Percentiles rank a stretch among this genome's conserved stretches.
Conservation (phyloP, 2,797 vertebrate genomes). For the Tenualosa ilisha region DNA sequence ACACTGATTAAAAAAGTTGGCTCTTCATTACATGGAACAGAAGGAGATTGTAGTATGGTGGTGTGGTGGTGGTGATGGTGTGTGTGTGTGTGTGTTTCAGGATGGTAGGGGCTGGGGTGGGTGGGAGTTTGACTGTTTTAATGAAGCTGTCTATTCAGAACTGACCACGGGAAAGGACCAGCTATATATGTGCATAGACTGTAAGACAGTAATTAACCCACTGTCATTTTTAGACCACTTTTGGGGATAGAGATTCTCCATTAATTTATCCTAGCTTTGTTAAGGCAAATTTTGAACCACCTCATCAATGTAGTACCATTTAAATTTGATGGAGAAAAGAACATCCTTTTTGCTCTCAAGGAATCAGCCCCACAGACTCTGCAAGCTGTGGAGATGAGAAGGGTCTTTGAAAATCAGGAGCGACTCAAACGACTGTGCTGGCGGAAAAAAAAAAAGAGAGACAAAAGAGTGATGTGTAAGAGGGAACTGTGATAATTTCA, state of each 20-base stretch:
- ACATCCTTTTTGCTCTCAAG: background rate
- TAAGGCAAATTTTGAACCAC: too few species aligned
- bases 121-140: background rate
- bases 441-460: slow-evolving; percentile 14
- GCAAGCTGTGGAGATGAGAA: background rate
- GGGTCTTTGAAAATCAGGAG: background rate
- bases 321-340: too few species aligned
- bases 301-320: too few species aligned
- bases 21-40: background rate
- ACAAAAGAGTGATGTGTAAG: slow-evolving; percentile 18
- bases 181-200: too few species aligned
- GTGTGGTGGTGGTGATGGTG: background rate
- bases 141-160: slow-evolving; percentile 41
- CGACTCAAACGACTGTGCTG: background rate
- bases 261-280: too few species aligned
- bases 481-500: slow-evolving; percentile 28
- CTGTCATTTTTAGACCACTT: too few species aligned
- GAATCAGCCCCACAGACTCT: background rate
- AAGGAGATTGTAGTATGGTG: background rate
- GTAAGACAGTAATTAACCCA: too few species aligned
- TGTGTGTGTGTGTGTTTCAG: background rate
- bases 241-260: too few species aligned
- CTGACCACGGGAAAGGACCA: too few species aligned
- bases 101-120: background rate
- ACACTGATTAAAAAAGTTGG: slow-evolving; percentile 39